Base-by-base conservation (phyloP, 2,888 invertebrate species). In the Patella caerulea region DNA sequence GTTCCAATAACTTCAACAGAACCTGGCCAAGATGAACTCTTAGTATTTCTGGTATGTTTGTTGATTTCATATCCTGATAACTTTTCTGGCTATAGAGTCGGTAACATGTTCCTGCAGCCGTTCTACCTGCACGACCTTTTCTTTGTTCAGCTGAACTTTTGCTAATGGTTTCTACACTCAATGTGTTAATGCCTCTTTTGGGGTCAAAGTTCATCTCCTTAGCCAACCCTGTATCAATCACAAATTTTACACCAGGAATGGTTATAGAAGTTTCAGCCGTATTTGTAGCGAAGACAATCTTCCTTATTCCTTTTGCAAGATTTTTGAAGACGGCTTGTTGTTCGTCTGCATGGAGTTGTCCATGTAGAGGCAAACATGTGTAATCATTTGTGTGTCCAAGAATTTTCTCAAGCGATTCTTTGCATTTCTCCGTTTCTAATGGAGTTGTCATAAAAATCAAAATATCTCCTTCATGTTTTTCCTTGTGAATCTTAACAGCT, bases 181-280 rank as follows among this genome's bases (percentile, higher is more conserved):
- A 81, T 5, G 85, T 81, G 78, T 83, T 89, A 65, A 90, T 87
- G 77, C 88, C 90, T 74, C 83, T 87, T 56, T 79, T 82, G 4
- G 89, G 82, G 79, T 92, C 90, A 83, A 86, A 92, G 12, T 83
- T 81, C 80, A 86, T 89, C 82, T 92, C 91, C 77, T 92, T 92
- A 5, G 85, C 89, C 53, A 90, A 78, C 0, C 92, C 92, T 45
- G 90, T 88, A 81, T 92, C 92, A 15, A 92, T 83, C 4, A 92
- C 92, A 84, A 89, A 91, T 72, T 86, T 88, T 17, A 92, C 88
- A 9, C 91, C 91, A 55, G 90, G 90, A 71, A 92, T 91, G 7
- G 92, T 92, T 4, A 92, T 83, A 7, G 92, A 92, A 3, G 92
- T 92, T 81, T 92, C 92, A 5, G 92, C 92, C 81, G 89, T 88